These are phyloP conservation scores for Myotis brandtii DNA, from an alignment of 2,113 vertebrate species.

Conservation along the genomic window DNA sequence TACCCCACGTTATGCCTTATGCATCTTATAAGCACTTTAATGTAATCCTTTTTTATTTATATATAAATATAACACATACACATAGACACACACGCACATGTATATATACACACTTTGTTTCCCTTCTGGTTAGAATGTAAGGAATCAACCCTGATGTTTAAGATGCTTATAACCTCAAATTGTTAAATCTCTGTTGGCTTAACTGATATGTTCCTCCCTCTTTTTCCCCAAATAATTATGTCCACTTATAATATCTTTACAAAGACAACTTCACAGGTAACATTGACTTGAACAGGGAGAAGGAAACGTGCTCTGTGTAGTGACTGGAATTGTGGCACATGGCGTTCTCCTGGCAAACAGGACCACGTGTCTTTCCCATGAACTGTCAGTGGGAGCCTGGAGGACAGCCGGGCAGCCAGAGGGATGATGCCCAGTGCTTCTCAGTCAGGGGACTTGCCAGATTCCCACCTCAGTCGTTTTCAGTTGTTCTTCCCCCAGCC, in stretches of 20 bases:
- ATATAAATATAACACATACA: too few species aligned
- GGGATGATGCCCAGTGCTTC: not conserved
- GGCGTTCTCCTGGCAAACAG: accelerated
- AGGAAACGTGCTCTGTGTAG: not conserved
- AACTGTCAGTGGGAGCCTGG: accelerated
- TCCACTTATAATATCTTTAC: too few species aligned
- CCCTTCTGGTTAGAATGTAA: not conserved
- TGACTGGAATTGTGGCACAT: accelerated
- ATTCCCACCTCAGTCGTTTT: accelerated
- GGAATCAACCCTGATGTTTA: not conserved
- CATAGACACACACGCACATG: not conserved
- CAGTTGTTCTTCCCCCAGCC: not conserved
- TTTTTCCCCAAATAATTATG: not conserved
- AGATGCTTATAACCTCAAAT: not conserved
- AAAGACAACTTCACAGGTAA: too few species aligned
- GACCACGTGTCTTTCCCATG: accelerated
- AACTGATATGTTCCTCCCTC: not conserved
- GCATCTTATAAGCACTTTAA: not conserved
- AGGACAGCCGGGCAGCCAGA: accelerated
- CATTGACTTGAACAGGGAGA: not conserved
- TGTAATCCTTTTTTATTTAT: not conserved
- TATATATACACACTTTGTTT: not conserved
- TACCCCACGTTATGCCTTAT: accelerated
- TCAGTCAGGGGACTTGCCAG: accelerated
- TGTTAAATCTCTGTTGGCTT: not conserved